A percentile compares a stretch with the other conserved stretches of the same genome.
Conservation (phyloP, 2,113 vertebrate genomes). For the Nasalis larvatus region DNA sequence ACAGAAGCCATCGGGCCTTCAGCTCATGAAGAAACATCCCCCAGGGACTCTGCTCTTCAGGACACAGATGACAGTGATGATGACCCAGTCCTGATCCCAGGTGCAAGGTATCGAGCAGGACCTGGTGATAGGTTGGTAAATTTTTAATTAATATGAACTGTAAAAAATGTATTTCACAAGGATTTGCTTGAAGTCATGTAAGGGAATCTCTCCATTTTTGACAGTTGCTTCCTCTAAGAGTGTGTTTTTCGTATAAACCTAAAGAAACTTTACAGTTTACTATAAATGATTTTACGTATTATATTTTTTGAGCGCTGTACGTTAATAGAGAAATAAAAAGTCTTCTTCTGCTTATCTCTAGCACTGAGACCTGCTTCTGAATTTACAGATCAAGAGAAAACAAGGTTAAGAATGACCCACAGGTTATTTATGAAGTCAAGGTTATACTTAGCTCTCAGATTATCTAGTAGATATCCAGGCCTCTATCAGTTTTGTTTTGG, state of each 20-base stretch:
- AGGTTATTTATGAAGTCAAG: not conserved
- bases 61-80: conserved; percentile 98
- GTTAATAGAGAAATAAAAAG: not conserved
- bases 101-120: conserved; percentile 91
- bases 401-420: not conserved
- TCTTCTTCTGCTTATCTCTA: not conserved
- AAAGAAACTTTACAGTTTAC: not conserved
- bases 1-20: conserved; percentile 74
- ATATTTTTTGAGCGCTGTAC: not conserved
- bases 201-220: not conserved
- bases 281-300: not conserved
- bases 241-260: not conserved
- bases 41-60: conserved; percentile 85
- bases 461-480: not conserved
- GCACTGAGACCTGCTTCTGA: not conserved
- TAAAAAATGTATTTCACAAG: not conserved
- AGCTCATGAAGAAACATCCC: conserved; percentile 79
- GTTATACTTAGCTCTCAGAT: not conserved
- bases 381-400: not conserved
- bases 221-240: not conserved
- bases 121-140: conserved; percentile 93
- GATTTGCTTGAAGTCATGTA: not conserved
- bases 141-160: not conserved
- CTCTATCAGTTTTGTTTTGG: not conserved
- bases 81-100: conserved; percentile 95